Evolutionary conservation across 2,888 invertebrate species (phyloP).

Genomic region (Pecten maximus): DNA sequence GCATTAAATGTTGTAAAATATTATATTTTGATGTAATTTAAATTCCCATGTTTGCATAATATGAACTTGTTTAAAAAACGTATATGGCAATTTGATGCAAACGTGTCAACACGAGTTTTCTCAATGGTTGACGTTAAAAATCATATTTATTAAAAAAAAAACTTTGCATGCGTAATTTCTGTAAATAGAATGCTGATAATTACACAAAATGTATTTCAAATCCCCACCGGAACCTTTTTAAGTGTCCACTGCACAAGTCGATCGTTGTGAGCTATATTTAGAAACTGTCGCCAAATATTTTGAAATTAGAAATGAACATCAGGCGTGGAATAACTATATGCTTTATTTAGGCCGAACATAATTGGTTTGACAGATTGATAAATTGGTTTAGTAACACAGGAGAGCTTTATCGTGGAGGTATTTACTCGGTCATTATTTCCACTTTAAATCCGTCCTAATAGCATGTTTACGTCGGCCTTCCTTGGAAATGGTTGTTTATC

Average conservation of each 20-base stretch:
- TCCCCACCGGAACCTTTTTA: slow-evolving; percentile 3
- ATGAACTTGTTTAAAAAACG: background rate
- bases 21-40: background rate
- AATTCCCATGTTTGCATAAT: background rate
- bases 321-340: background rate
- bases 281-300: slow-evolving; percentile 18
- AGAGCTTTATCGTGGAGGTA: background rate
- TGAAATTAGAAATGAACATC: slow-evolving; percentile 13
- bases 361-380: slow-evolving; percentile 5
- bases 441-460: background rate
- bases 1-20: background rate
- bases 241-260: background rate
- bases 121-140: background rate
- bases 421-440: background rate
- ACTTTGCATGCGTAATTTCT: background rate
- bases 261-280: slow-evolving; percentile 13
- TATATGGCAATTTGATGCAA: background rate
- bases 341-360: background rate
- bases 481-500: background rate
- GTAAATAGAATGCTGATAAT: background rate
- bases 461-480: background rate
- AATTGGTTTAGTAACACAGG: background rate
- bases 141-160: background rate
- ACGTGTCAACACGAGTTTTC: background rate
- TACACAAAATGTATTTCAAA: background rate